These are phyloP conservation scores for Hypotaenidia philippensis DNA, from an alignment of 2,797 vertebrate genomes.

Conservation along the genomic window DNA sequence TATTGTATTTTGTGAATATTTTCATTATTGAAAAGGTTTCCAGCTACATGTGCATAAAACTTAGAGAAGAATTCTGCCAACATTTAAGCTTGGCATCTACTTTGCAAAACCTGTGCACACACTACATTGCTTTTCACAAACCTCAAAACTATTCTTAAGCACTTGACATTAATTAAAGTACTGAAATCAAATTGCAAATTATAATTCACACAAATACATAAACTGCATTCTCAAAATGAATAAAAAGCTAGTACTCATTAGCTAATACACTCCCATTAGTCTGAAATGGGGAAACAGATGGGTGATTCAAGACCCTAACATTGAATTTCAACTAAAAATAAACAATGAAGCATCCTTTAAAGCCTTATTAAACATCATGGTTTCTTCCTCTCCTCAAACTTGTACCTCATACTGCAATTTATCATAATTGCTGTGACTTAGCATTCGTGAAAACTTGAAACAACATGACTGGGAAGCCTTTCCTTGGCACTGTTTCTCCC, in stretches of 20 bases:
- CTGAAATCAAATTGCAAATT: conserved; percentile 7
- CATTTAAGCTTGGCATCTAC: background rate
- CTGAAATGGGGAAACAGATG: background rate
- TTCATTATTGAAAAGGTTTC: background rate
- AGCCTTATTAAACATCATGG: conserved; percentile 13
- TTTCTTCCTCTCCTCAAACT: conserved; percentile 4
- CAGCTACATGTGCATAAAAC: background rate
- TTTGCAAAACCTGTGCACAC: background rate
- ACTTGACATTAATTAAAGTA: background rate
- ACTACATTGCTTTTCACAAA: background rate
- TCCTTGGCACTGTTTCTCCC: background rate
- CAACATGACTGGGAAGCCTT: background rate
- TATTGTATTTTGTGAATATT: background rate
- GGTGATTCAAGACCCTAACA: background rate
- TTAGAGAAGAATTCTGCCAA: background rate
- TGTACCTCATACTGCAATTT: background rate
- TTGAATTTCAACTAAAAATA: conserved; percentile 4
- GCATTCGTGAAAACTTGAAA: background rate
- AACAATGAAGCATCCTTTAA: conserved; percentile 26
- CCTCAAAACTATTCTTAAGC: background rate
- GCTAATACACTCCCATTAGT: background rate
- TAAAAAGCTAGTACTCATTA: background rate
- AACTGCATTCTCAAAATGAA: background rate
- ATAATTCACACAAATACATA: background rate
- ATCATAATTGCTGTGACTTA: background rate